A percentile compares a stretch with the other conserved stretches of the same genome.
Evolutionary conservation across 2,113 vertebrate genomes (phyloP).

Genomic region (Cochlearius cochlearius): DNA sequence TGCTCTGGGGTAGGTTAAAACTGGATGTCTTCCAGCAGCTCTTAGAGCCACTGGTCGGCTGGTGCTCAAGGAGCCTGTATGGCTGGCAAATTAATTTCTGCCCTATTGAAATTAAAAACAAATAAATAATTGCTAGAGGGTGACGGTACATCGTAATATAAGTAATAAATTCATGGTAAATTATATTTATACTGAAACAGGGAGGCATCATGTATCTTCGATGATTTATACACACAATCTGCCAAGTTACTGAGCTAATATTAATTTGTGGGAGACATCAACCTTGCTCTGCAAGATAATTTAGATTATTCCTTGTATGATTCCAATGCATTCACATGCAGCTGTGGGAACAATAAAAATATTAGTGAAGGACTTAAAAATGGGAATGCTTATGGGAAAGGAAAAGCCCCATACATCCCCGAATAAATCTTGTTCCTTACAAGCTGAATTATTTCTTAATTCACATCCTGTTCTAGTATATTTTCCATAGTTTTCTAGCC

Average conservation of each 20-base stretch:
- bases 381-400: not conserved
- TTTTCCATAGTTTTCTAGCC: not conserved
- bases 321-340: not conserved
- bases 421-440: not conserved
- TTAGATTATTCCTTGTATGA: not conserved
- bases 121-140: constrained; percentile 30
- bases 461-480: not conserved
- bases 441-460: not conserved
- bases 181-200: constrained; percentile 25
- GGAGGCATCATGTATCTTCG: constrained; percentile 26
- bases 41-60: not conserved
- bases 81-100: constrained; percentile 26
- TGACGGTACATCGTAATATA: not conserved
- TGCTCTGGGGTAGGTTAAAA: not conserved
- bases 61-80: not conserved
- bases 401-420: not conserved
- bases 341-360: not conserved
- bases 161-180: constrained; percentile 35
- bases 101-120: constrained; percentile 26
- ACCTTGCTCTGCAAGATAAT: constrained; percentile 7
- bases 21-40: not conserved
- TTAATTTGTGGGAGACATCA: constrained; percentile 46
- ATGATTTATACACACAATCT: constrained; percentile 25
- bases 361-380: constrained; percentile 1
- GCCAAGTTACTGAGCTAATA: constrained; percentile 43